Percentiles rank a stretch among this genome's conserved stretches.
Conservation (phyloP, 1,140 invertebrate species). For the Lanistes nyassanus region DNA sequence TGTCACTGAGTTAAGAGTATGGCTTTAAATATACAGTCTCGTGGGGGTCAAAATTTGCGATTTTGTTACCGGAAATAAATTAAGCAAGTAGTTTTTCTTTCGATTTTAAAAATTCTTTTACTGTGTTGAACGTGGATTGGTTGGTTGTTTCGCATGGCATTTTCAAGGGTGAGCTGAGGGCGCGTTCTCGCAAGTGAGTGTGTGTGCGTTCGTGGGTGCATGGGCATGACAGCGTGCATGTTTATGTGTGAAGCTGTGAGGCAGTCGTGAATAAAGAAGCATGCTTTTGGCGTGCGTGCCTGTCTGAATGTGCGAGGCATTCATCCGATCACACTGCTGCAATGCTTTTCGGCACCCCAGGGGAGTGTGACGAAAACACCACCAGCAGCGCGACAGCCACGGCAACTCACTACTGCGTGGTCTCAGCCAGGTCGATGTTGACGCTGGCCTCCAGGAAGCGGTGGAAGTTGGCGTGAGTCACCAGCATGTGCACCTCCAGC, state of each 20-base stretch:
- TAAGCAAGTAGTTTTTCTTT: not conserved
- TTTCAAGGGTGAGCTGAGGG: not conserved
- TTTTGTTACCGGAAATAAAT: too few relatives aligned
- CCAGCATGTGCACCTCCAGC: conserved; percentile 17
- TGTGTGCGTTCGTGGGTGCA: not conserved
- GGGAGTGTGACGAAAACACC: not conserved
- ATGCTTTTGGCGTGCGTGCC: not conserved
- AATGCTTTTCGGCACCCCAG: too few relatives aligned
- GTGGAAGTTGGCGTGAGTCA: conserved; percentile 4
- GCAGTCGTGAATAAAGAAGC: not conserved
- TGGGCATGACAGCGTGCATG: not conserved
- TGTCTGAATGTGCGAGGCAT: not conserved
- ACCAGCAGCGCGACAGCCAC: not conserved
- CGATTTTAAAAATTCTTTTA: not conserved
- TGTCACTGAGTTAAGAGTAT: not conserved
- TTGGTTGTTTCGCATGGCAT: not conserved
- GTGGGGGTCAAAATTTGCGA: too few relatives aligned
- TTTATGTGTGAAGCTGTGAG: not conserved
- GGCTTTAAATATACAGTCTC: not conserved
- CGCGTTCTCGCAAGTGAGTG: not conserved
- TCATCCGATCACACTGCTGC: too few relatives aligned
- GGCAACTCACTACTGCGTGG: conserved; percentile 6
- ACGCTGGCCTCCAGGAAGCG: conserved; percentile 3
- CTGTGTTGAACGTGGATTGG: not conserved
- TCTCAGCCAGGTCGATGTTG: conserved; percentile 13